phyloP scores from a whole-genome alignment of 2,797 vertebrate genomes.

The Microhierax caerulescens region DNA sequence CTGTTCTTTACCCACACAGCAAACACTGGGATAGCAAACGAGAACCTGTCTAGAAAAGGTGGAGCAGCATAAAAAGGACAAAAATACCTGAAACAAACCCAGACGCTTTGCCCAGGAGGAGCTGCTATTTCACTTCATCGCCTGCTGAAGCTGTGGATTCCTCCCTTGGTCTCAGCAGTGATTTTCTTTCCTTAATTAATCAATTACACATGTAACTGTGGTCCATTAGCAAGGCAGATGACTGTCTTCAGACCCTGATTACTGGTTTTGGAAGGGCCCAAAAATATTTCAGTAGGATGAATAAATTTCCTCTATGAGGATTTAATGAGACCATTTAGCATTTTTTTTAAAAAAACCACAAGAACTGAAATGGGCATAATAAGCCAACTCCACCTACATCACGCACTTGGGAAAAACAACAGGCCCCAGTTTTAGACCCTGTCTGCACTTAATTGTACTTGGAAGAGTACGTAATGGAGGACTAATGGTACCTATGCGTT shows the following conservation, averaged over 20 bases:
- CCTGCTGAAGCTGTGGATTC: background rate
- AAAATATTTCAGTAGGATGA: slow-evolving; percentile 33
- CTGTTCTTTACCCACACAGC: background rate
- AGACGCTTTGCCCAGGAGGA: background rate
- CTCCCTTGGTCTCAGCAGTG: slow-evolving; percentile 43
- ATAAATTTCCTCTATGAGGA: slow-evolving; percentile 37
- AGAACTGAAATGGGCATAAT: slow-evolving; percentile 7
- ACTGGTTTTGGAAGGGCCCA: slow-evolving; percentile 17
- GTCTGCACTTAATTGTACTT: slow-evolving; percentile 55
- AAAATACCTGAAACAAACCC: background rate
- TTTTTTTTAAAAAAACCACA: background rate
- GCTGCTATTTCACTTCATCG: background rate
- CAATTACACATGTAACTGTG: slow-evolving; percentile 57
- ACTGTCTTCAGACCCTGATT: slow-evolving; percentile 53
- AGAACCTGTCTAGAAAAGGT: background rate
- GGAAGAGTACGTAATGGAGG: slow-evolving; percentile 38
- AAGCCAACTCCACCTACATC: slow-evolving; percentile 26
- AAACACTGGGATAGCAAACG: background rate
- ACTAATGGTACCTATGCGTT: slow-evolving; percentile 39
- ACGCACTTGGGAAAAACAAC: slow-evolving; percentile 45
- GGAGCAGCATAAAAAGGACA: background rate
- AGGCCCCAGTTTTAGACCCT: slow-evolving; percentile 18
- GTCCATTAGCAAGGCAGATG: slow-evolving; percentile 60
- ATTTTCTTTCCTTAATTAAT: slow-evolving; percentile 66
- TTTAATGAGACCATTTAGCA: slow-evolving; percentile 54